These are phyloP conservation scores for Enteromius paludinosus DNA, from an alignment of 2,797 vertebrate genomes.

Conservation along the genomic window DNA sequence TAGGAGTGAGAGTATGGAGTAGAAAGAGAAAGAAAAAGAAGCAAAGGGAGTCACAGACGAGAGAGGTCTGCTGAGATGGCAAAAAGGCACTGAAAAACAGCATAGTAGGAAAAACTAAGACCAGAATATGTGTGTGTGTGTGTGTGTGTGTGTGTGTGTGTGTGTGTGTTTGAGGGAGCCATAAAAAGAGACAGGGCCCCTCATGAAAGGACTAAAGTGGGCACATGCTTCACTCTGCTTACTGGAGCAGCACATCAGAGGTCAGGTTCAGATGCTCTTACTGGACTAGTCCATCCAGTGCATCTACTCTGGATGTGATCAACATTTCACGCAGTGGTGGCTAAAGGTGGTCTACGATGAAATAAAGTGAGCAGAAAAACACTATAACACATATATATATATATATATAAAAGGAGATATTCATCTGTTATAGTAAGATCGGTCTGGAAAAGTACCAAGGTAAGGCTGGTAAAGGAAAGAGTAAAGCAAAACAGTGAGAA, in stretches of 20 bases:
- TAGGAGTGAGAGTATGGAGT: slow-evolving; percentile 12
- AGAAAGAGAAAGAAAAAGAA: slow-evolving; percentile 16
- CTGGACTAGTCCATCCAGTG: background rate
- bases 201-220: slow-evolving; percentile 34
- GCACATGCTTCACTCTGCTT: slow-evolving; percentile 48
- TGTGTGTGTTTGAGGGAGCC: slow-evolving; percentile 25
- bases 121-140: slow-evolving; percentile 18
- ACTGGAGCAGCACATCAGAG: slow-evolving; percentile 31
- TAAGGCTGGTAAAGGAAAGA: slow-evolving; percentile 5
- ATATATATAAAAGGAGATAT: too few species aligned
- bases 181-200: slow-evolving; percentile 12
- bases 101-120: slow-evolving; percentile 21
- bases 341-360: background rate
- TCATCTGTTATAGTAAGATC: too few species aligned
- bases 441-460: slow-evolving; percentile 42
- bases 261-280: background rate
- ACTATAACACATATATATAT: too few species aligned
- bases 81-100: slow-evolving; percentile 53
- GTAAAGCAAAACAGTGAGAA: slow-evolving; percentile 50
- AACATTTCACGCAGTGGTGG: background rate
- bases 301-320: background rate
- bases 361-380: background rate
- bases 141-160: background rate
- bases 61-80: slow-evolving; percentile 56
- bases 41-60: background rate